A percentile compares a stretch with the other conserved stretches of the same genome.
phyloP scores from a whole-genome alignment of 2,888 invertebrate genomes.

The Dicranocentrus wangi region DNA sequence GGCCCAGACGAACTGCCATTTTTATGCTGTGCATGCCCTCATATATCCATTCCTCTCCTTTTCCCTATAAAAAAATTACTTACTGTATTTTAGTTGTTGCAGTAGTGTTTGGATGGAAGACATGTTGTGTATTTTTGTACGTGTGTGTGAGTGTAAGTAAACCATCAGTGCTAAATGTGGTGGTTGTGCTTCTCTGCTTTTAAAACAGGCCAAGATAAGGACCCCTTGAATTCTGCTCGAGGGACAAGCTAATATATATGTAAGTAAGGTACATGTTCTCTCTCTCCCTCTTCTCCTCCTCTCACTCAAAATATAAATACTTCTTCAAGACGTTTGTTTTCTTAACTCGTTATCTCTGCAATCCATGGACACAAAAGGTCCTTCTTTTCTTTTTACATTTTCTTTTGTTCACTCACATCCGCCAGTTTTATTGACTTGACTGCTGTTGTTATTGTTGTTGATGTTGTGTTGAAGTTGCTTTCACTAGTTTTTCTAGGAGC shows the following conservation, averaged over 20 bases:
- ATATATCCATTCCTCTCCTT: no score
- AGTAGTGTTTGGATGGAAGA: no score
- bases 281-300: conserved; percentile 8
- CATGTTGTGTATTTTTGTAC: not conserved
- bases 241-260: conserved; percentile 22
- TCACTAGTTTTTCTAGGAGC: not conserved
- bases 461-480: conserved; percentile 26
- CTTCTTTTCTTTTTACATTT: conserved; percentile 35
- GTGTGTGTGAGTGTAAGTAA: not conserved
- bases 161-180: conserved; percentile 6
- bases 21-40: no score
- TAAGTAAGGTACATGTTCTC: not conserved
- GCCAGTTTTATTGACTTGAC: conserved; percentile 47
- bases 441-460: conserved; percentile 40
- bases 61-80: no score
- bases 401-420: conserved; percentile 46
- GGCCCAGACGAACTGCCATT: no score
- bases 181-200: conserved; percentile 9
- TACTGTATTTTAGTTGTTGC: no score
- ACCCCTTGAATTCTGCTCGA: conserved; percentile 36
- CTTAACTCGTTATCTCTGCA: conserved; percentile 50
- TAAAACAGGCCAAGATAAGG: conserved; percentile 33
- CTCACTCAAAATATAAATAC: conserved; percentile 22
- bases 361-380: conserved; percentile 27
- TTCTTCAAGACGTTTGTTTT: conserved; percentile 45